Percentiles rank a stretch among this genome's conserved stretches.
Conservation (phyloP, 2,113 vertebrate genomes). For the Laterallus jamaicensis region DNA sequence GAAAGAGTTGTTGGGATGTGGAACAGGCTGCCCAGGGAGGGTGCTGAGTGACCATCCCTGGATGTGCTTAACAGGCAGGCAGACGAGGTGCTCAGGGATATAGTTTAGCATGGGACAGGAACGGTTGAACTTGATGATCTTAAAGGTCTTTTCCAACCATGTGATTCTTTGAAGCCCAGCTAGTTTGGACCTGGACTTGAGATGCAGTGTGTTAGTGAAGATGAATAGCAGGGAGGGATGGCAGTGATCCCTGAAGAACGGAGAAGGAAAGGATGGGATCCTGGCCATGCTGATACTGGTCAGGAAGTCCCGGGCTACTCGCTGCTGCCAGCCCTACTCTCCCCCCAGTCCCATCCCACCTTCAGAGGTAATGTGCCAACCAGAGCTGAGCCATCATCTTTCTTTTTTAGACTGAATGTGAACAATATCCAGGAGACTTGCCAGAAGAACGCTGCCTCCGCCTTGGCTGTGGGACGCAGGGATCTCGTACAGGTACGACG, state of each 20-base stretch:
- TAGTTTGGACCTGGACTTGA: not conserved
- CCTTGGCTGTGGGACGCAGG: conserved; percentile 86
- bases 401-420: conserved; percentile 84
- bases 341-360: not conserved
- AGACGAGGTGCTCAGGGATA: too few species aligned
- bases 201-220: not conserved
- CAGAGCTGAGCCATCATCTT: not conserved
- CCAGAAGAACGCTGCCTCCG: conserved; percentile 91
- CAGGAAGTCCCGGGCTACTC: not conserved
- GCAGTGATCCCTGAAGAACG: not conserved
- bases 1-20: too few species aligned
- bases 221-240: not conserved
- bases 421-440: conserved; percentile 95
- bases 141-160: too few species aligned
- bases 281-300: not conserved
- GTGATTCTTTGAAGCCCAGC: not conserved
- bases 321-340: not conserved
- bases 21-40: too few species aligned
- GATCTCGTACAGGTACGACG: conserved; percentile 90
- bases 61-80: too few species aligned
- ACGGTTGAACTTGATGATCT: too few species aligned
- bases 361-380: fast-evolving
- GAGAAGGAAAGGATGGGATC: not conserved
- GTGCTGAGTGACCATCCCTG: too few species aligned
- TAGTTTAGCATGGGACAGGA: too few species aligned